Conservation (phyloP, 2,113 vertebrate genomes). For the Nanorana parkeri region DNA sequence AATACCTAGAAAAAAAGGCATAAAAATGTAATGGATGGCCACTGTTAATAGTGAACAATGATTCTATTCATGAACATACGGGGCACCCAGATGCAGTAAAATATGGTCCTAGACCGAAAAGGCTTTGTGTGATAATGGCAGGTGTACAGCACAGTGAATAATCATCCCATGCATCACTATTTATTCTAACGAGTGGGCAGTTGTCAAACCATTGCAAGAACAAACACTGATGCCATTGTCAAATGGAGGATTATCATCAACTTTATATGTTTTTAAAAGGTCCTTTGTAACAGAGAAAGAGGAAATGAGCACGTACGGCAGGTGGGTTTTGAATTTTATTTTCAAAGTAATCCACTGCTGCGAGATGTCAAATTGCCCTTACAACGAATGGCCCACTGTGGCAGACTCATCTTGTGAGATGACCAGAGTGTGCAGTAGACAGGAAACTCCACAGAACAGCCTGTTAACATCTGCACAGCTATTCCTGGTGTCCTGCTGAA, state of each 20-base stretch:
- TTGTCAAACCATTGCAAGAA: background rate
- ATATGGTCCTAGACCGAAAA: background rate
- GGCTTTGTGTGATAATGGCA: background rate
- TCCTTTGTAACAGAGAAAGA: background rate
- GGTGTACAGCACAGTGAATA: constrained; percentile 17
- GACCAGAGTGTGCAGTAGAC: background rate
- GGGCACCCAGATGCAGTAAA: background rate
- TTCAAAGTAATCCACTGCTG: background rate
- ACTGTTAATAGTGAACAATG: background rate
- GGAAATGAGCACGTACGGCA: background rate
- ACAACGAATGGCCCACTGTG: background rate
- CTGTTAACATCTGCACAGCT: background rate
- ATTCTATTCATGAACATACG: background rate
- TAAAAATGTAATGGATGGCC: background rate
- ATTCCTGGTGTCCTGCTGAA: background rate
- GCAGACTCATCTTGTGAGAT: background rate
- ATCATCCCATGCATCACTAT: background rate
- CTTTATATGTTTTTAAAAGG: background rate
- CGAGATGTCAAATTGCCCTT: background rate
- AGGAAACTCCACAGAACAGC: background rate
- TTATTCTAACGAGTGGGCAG: background rate
- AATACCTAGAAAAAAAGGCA: background rate
- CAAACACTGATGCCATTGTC: background rate
- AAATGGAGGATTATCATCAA: background rate
- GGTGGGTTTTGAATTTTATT: background rate